Percentiles rank a stretch among this genome's conserved stretches.
phyloP scores from a whole-genome alignment of 1,140 invertebrate genomes.

The Cephus cinctus region DNA sequence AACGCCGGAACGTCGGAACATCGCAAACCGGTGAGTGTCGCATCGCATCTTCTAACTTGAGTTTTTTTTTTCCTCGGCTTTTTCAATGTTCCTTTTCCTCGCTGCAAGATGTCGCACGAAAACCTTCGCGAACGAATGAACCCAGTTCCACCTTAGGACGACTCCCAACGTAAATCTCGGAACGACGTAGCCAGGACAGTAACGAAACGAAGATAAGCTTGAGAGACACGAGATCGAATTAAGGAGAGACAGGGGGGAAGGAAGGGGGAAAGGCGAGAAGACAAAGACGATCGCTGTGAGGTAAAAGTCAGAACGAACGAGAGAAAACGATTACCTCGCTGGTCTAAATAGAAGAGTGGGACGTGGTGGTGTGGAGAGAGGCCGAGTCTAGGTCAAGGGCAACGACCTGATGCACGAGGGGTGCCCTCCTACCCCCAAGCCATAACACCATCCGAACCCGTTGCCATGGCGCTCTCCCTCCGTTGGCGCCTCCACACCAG shows the following conservation, averaged over 20 bases:
- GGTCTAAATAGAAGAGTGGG: not conserved
- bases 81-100: no score
- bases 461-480: slow-evolving; percentile 26
- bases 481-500: not conserved
- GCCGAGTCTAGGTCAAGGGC: slow-evolving; percentile 46
- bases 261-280: slow-evolving; percentile 6
- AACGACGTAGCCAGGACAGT: no score
- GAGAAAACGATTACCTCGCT: not conserved
- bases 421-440: slow-evolving; percentile 24
- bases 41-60: no score
- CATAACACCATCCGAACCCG: slow-evolving; percentile 20
- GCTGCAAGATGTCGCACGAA: not conserved
- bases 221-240: no score
- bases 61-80: no score
- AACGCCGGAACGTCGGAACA: no score
- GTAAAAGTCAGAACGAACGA: slow-evolving; percentile 6
- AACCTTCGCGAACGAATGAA: not conserved
- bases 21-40: not conserved
- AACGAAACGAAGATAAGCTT: no score
- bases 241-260: not conserved
- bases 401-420: slow-evolving; percentile 35
- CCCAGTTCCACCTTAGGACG: not conserved
- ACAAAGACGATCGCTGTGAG: slow-evolving; percentile 4
- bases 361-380: slow-evolving; percentile 6
- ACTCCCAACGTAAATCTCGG: no score